These are phyloP conservation scores for Illadopsis cleaveri DNA, from an alignment of 2,113 vertebrate species.

Conservation along the genomic window DNA sequence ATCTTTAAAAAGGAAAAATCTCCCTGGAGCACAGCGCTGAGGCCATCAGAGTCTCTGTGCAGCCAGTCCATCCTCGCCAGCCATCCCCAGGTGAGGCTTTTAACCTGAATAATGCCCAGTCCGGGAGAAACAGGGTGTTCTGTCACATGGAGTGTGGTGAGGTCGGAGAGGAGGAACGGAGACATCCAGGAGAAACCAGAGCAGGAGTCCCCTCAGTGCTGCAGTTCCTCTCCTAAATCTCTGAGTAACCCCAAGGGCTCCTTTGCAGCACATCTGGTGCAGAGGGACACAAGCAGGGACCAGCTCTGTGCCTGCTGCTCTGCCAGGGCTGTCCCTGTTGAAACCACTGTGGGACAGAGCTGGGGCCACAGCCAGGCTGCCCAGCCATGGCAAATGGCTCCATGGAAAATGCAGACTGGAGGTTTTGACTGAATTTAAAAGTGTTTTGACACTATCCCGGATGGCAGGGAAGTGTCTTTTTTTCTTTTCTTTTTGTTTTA, in stretches of 20 bases:
- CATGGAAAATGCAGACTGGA: background rate
- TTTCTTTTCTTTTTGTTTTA: background rate
- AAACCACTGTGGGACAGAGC: background rate
- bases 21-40: background rate
- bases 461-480: background rate
- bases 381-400: accelerated
- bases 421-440: background rate
- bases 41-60: background rate
- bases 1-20: background rate
- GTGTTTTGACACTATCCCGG: background rate
- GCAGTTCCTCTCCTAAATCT: background rate
- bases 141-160: accelerated
- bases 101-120: background rate
- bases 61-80: background rate
- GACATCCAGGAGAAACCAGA: background rate
- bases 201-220: background rate
- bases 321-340: background rate
- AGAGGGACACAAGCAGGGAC: accelerated
- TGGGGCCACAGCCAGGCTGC: background rate
- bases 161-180: background rate
- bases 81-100: background rate
- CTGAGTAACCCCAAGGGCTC: background rate
- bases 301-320: background rate
- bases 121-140: background rate
- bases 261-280: background rate